These are phyloP conservation scores for Synchiropus splendidus DNA, from an alignment of 2,113 vertebrate species.

Conservation along the genomic window DNA sequence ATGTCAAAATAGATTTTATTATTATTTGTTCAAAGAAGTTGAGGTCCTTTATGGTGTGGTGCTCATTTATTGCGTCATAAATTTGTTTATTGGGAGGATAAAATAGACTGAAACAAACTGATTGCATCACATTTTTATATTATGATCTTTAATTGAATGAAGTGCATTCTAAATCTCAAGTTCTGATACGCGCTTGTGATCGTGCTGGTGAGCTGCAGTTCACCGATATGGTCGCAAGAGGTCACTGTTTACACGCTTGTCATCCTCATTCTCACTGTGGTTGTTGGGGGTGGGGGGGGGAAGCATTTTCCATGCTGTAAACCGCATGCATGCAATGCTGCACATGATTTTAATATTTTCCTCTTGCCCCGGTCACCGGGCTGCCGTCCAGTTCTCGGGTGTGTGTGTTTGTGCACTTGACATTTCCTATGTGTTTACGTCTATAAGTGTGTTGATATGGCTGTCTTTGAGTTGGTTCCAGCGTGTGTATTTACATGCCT, in stretches of 20 bases:
- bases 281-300: conserved; percentile 25
- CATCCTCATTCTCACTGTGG: background rate
- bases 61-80: too few relatives aligned
- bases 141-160: too few relatives aligned
- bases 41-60: too few relatives aligned
- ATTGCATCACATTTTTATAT: too few relatives aligned
- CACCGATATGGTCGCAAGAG: conserved; percentile 26
- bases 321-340: conserved; percentile 38
- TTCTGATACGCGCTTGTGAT: too few relatives aligned
- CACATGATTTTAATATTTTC: conserved; percentile 45
- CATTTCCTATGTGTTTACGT: background rate
- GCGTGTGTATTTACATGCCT: conserved; percentile 37
- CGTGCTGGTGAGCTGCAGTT: too few relatives aligned
- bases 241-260: conserved; percentile 23
- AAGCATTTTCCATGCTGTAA: conserved; percentile 62
- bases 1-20: too few relatives aligned
- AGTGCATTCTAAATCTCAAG: too few relatives aligned
- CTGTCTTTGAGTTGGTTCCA: background rate
- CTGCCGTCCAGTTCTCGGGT: conserved; percentile 23
- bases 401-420: conserved; percentile 1
- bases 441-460: conserved; percentile 1
- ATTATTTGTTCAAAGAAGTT: too few relatives aligned
- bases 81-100: too few relatives aligned
- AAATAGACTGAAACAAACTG: too few relatives aligned
- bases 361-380: conserved; percentile 45